Evolutionary conservation across 1,140 invertebrate genomes (phyloP).

Genomic region (Caenorhabditis brenneri): DNA sequence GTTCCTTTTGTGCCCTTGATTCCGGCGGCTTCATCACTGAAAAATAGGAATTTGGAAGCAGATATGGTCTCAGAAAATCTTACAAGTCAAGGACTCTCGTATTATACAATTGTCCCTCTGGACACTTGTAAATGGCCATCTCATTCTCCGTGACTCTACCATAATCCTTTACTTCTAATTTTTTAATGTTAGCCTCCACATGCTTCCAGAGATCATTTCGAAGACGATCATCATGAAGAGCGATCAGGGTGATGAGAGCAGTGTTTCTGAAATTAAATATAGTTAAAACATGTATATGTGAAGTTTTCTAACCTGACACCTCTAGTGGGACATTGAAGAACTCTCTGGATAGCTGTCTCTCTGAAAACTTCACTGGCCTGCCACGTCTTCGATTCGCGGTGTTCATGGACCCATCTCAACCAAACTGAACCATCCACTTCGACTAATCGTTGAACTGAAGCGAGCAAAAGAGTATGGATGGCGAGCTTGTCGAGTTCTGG

Average conservation of each 20-base stretch:
- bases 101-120: slow-evolving; percentile 88
- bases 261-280: slow-evolving; percentile 44
- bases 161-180: slow-evolving; percentile 57
- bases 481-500: slow-evolving; percentile 30
- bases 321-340: slow-evolving; percentile 16
- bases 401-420: slow-evolving; percentile 47
- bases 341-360: background rate
- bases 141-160: slow-evolving; percentile 76
- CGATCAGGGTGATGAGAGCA: slow-evolving; percentile 42
- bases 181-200: slow-evolving; percentile 35
- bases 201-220: slow-evolving; percentile 57
- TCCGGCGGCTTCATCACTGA: slow-evolving; percentile 68
- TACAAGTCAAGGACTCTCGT: slow-evolving; percentile 84
- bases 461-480: slow-evolving; percentile 48
- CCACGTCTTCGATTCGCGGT: slow-evolving; percentile 5
- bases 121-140: slow-evolving; percentile 85
- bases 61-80: too few relatives aligned
- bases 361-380: slow-evolving; percentile 38
- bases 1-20: slow-evolving; percentile 11
- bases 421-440: slow-evolving; percentile 53
- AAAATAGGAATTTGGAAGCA: slow-evolving; percentile 1
- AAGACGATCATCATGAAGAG: slow-evolving; percentile 20
- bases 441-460: slow-evolving; percentile 50
- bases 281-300: too few relatives aligned
- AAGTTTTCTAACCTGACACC: too few relatives aligned